Conservation (phyloP, 2,888 invertebrate genomes). For the Conistra vaccinii region DNA sequence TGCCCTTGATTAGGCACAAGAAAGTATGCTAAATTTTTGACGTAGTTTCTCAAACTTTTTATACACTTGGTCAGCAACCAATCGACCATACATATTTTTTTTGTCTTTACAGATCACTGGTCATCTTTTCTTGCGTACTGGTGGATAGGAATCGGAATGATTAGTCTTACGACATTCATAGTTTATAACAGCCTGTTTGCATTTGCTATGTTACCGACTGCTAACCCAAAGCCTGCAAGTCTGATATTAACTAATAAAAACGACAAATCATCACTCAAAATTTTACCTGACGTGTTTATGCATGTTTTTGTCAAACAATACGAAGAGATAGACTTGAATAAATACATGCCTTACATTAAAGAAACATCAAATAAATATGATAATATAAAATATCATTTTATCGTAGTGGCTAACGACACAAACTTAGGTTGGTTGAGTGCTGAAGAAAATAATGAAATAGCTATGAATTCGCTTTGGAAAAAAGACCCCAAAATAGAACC, state of each 20-base stretch:
- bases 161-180: slow-evolving; percentile 80
- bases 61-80: background rate
- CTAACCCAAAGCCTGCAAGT: slow-evolving; percentile 64
- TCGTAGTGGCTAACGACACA: slow-evolving; percentile 81
- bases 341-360: slow-evolving; percentile 80
- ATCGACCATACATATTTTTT: background rate
- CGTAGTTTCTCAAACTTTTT: background rate
- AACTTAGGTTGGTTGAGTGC: slow-evolving; percentile 69
- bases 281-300: slow-evolving; percentile 77
- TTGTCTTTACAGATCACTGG: slow-evolving; percentile 83
- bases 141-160: slow-evolving; percentile 85
- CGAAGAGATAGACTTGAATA: slow-evolving; percentile 74
- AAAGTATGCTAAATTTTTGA: background rate
- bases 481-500: slow-evolving; percentile 62
- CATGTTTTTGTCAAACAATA: slow-evolving; percentile 78
- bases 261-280: slow-evolving; percentile 36
- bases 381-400: slow-evolving; percentile 78
- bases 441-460: slow-evolving; percentile 80
- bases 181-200: slow-evolving; percentile 81
- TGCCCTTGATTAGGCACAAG: background rate
- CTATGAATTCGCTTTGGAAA: slow-evolving; percentile 79
- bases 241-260: slow-evolving; percentile 50
- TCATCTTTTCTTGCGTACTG: slow-evolving; percentile 80
- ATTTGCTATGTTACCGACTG: slow-evolving; percentile 75
- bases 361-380: slow-evolving; percentile 76